Evolutionary conservation across 2,888 invertebrate species (phyloP), one percentile per base, ranked within the genome.

Genomic region (Chrysina gloriosa): DNA sequence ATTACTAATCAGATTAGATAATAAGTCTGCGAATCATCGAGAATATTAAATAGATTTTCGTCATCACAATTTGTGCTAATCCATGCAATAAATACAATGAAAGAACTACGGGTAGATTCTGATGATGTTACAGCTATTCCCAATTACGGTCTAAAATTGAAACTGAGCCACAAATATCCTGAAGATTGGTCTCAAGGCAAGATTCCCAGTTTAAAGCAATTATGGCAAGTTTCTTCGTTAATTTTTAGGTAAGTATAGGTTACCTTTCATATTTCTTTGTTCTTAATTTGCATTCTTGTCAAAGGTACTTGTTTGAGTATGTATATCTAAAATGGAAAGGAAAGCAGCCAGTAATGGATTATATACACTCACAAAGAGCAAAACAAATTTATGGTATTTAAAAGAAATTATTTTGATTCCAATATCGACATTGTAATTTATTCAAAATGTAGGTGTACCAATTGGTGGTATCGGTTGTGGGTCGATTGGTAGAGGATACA

Each of bases 401-500:
- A 11, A 48, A 47, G 27, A 14, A 19, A 47, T 25, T 21, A 19
- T 27, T 29, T 3, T 52, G 2, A n/a, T 52, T 52, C 7, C 16
- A 4, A 7, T 4, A 14, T 1, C 48, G 50, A 27, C 1, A 68
- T 27, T 63, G 6, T 31, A 9, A 65, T 36, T 50, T 77, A 80
- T 36, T 16, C n/a, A 21, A 34, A n/a, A 36, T 56, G 9, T 75
- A 95, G 95, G 95, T 68, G 93, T 92, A 25, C 94, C 94, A 1
- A 85, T 94, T 73, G 95, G 95, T 66, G 94, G 93, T 48, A 90
- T 95, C 70, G 95, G 95, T 1, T 86, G 89, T 71, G 92, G 92
- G 0, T 90, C 93, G 0, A 97, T 98, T 76, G 97, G 97, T 1
- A 87, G 97, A 63, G 97, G 97, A 2, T 97, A 89, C 83, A 90